Percentiles rank a stretch among this genome's conserved stretches.
phyloP scores from a whole-genome alignment of 2,797 vertebrate species.

The Alauda arvensis region DNA sequence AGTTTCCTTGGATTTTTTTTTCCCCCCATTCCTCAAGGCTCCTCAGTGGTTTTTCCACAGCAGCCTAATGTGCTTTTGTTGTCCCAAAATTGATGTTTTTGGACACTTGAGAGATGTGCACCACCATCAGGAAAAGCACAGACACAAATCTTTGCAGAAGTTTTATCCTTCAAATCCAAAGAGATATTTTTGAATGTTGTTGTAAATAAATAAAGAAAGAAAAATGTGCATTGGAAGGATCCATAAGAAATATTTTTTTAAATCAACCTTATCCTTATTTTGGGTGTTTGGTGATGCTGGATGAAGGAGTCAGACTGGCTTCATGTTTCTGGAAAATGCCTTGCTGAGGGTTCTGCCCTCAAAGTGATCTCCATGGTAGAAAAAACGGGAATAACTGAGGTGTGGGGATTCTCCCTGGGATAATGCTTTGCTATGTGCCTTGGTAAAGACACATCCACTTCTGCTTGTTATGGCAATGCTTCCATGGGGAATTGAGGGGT shows the following conservation, averaged over 20 bases:
- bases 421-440: background rate
- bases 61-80: background rate
- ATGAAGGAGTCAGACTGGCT: background rate
- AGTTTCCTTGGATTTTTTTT: background rate
- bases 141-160: background rate
- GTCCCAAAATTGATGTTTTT: fast-evolving
- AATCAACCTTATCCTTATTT: background rate
- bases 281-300: background rate
- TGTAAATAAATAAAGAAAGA: background rate
- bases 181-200: background rate
- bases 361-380: background rate
- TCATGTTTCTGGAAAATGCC: background rate
- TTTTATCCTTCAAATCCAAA: background rate
- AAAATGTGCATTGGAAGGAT: background rate
- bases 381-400: background rate
- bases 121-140: background rate
- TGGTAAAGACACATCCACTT: background rate
- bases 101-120: background rate
- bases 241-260: background rate
- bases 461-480: background rate
- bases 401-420: background rate
- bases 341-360: background rate
- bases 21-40: background rate
- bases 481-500: background rate
- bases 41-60: background rate